Base-by-base conservation (phyloP, 1,140 invertebrate species). In the Drosophila repleta region DNA sequence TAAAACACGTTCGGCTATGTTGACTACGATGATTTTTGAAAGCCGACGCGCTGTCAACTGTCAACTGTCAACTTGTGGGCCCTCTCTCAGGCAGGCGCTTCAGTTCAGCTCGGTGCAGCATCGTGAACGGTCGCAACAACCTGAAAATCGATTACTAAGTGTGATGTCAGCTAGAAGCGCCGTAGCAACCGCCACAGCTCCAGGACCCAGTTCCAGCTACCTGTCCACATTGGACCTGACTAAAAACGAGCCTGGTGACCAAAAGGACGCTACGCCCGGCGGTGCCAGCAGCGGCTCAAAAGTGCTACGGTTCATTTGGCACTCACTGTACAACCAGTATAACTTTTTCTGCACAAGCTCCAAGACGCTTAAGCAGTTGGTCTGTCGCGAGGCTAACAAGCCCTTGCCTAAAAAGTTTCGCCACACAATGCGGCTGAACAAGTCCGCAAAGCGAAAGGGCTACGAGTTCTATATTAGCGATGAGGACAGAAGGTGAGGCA, bases 401-500 rank as follows among this genome's bases (percentile, higher is more conserved):
- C 85, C 82, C 5, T 56, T 90, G 63, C 83, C 83, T 41, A 91
- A 91, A 63, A 91, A 84, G 62, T 80, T 91, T 45, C 71, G 90
- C 0, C 79, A 79, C 35, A 70, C 82, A 0, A 75, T 91, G 76
- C 74, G 89, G n/a, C 69, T 91, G 29, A 91, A 90, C 52, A 91
- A 91, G 61, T 91, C 90, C 32, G 90, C 90, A 2, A 93, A 92
- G 70, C 91, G 85, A 53, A 93, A 93, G 70, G 92, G 92, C 17
- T 94, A 93, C 66, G 90, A 83, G 35, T 92, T 79, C 72, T 93
- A 93, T 79, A 80, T 93, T 0, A 93, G 93, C n/a, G 93, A 94
- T 51, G 93, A 94, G 60, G 93, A 94, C 68, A 84, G 91, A 79
- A 93, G 93, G 93, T 93, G 61, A 87, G 65, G 29, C 26, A 11